phyloP scores from a whole-genome alignment of 2,797 vertebrate genomes.

The Enteromius unitaeniatus region DNA sequence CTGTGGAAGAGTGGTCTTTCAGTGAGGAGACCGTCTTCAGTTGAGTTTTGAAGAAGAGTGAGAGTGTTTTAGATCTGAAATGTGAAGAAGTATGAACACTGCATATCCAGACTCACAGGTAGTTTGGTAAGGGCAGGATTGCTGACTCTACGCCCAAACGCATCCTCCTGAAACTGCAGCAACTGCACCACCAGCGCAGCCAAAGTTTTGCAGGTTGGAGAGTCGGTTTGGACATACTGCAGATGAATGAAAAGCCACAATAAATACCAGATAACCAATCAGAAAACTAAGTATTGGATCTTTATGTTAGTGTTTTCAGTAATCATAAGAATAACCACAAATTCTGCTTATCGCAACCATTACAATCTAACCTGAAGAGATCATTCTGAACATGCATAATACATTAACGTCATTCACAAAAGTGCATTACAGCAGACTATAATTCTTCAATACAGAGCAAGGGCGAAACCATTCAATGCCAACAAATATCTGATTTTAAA shows the following conservation, averaged over 20 bases:
- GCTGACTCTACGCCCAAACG: conserved; percentile 95
- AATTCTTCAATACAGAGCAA: neutral
- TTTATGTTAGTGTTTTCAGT: no score
- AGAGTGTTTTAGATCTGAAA: neutral
- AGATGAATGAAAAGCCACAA: conserved; percentile 2
- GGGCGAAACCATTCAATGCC: neutral
- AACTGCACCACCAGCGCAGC: conserved; percentile 93
- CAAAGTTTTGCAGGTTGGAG: conserved; percentile 93
- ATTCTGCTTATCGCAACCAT: neutral
- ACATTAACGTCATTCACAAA: neutral
- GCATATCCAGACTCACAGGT: conserved; percentile 82
- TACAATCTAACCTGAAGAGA: neutral
- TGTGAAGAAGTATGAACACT: neutral
- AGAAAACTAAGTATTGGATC: neutral
- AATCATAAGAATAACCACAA: neutral
- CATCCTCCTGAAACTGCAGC: conserved; percentile 98
- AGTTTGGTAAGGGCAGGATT: conserved; percentile 98
- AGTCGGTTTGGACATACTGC: conserved; percentile 95
- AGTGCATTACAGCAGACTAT: neutral
- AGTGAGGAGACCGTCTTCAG: neutral
- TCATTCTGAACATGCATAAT: neutral
- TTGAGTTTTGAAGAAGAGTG: neutral
- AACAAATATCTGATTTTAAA: neutral
- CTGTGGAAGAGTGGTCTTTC: neutral
- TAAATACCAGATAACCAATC: neutral